Conservation (phyloP, 2,797 vertebrate genomes). For the Typhlichthys eigenmanni region DNA sequence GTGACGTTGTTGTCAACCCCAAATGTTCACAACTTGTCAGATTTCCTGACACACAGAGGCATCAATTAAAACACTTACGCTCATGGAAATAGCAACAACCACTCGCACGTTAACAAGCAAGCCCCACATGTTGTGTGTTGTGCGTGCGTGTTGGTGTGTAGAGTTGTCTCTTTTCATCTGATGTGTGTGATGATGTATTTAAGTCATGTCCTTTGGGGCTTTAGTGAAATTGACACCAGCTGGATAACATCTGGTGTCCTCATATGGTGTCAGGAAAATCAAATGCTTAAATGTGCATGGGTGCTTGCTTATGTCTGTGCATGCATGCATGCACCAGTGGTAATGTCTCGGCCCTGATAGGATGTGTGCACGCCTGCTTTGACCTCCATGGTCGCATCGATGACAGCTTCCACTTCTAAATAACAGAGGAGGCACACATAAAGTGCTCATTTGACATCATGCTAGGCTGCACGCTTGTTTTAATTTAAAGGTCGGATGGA, state of each 20-base stretch:
- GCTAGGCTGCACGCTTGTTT: slow-evolving; percentile 45
- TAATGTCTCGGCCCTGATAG: slow-evolving; percentile 42
- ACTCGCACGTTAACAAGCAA: slow-evolving; percentile 26
- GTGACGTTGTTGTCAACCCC: neutral
- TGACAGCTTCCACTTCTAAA: slow-evolving; percentile 59
- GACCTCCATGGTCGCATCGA: slow-evolving; percentile 58
- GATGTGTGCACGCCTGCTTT: slow-evolving; percentile 26
- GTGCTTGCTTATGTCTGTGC: slow-evolving; percentile 22
- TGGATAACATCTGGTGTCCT: slow-evolving; percentile 69
- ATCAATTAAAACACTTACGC: slow-evolving; percentile 12
- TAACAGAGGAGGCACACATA: slow-evolving; percentile 48
- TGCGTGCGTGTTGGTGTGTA: slow-evolving; percentile 1
- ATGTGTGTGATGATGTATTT: slow-evolving; percentile 53
- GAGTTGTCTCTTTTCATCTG: slow-evolving; percentile 46
- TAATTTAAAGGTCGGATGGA: slow-evolving; percentile 42
- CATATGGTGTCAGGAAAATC: slow-evolving; percentile 51
- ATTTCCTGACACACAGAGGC: slow-evolving; percentile 17
- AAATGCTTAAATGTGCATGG: slow-evolving; percentile 17
- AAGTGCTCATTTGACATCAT: slow-evolving; percentile 52
- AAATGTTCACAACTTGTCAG: slow-evolving; percentile 6
- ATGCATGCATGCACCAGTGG: slow-evolving; percentile 14
- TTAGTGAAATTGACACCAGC: slow-evolving; percentile 65
- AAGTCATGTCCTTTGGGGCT: slow-evolving; percentile 55
- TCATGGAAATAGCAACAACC: neutral
- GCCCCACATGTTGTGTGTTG: slow-evolving; percentile 15